phyloP scores from a whole-genome alignment of 64 coral and sea anemone genomes.

The Pachyseris speciosa region DNA sequence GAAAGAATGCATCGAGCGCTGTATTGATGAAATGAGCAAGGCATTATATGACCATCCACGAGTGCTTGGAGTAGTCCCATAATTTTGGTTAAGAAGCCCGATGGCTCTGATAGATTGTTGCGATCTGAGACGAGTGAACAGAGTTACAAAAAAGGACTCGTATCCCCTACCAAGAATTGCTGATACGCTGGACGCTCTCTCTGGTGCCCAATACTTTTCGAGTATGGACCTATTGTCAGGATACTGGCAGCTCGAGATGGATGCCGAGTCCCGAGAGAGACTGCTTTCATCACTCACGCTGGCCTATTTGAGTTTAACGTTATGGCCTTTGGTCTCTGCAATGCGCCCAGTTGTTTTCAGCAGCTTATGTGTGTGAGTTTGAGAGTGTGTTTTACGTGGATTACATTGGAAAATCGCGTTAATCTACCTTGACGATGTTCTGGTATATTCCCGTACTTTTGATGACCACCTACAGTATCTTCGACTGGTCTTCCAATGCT shows the following conservation, averaged over 20 bases:
- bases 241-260: slow-evolving; percentile 58
- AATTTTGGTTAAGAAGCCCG: slow-evolving; percentile 54
- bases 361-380: no score
- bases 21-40: slow-evolving; percentile 17
- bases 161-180: slow-evolving; percentile 43
- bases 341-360: neutral
- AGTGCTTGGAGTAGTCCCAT: slow-evolving; percentile 30
- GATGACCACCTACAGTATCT: neutral
- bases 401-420: slow-evolving; percentile 1
- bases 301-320: neutral
- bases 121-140: slow-evolving; percentile 7
- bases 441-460: neutral
- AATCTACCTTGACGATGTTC: slow-evolving; percentile 6
- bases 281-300: slow-evolving; percentile 2
- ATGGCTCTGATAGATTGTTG: slow-evolving; percentile 36
- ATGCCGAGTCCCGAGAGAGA: neutral
- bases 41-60: neutral
- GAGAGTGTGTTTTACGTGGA: neutral
- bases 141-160: slow-evolving; percentile 3
- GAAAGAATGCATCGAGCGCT: neutral
- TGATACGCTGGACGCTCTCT: slow-evolving; percentile 45
- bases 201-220: slow-evolving; percentile 52
- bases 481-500: neutral
- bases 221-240: slow-evolving; percentile 35
- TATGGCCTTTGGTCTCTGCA: slow-evolving; percentile 22